Conservation (phyloP, 2,888 invertebrate genomes). For the Tanaodytes sp. region DNA sequence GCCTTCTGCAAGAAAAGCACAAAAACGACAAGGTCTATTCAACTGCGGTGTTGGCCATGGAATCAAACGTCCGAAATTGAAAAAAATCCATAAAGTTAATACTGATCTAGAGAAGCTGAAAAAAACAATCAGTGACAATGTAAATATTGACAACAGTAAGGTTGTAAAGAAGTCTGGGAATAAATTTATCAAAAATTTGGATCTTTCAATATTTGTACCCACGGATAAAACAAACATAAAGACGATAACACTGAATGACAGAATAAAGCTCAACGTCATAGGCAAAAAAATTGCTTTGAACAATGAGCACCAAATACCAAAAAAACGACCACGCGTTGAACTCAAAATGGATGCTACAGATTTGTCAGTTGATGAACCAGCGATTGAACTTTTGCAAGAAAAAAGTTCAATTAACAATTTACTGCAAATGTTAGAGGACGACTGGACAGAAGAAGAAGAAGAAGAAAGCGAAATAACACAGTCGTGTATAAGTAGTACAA, state of each 20-base stretch:
- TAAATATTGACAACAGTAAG: neutral
- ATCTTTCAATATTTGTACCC: neutral
- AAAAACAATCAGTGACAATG: conserved; percentile 3
- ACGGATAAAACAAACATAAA: neutral
- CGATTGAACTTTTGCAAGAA: conserved; percentile 61
- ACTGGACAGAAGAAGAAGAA: conserved; percentile 69
- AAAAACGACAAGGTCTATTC: conserved; percentile 76
- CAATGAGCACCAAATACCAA: conserved; percentile 32
- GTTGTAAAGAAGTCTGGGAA: neutral
- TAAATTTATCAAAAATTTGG: conserved; percentile 13
- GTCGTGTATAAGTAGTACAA: neutral
- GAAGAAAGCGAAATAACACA: conserved; percentile 57
- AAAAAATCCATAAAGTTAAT: conserved; percentile 56
- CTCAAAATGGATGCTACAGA: conserved; percentile 66
- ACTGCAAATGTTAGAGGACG: conserved; percentile 69
- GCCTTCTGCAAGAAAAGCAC: conserved; percentile 37
- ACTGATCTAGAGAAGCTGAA: conserved; percentile 7
- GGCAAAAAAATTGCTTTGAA: conserved; percentile 65
- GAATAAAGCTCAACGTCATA: conserved; percentile 69
- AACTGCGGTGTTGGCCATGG: conserved; percentile 80
- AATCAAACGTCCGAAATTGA: conserved; percentile 77
- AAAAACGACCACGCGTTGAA: neutral
- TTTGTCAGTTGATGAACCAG: conserved; percentile 67
- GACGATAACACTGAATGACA: conserved; percentile 69
- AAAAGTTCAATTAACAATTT: conserved; percentile 65